Evolutionary conservation across 1,140 invertebrate genomes (phyloP), one percentile per base, ranked within the genome.

Genomic region (Venturia canescens): DNA sequence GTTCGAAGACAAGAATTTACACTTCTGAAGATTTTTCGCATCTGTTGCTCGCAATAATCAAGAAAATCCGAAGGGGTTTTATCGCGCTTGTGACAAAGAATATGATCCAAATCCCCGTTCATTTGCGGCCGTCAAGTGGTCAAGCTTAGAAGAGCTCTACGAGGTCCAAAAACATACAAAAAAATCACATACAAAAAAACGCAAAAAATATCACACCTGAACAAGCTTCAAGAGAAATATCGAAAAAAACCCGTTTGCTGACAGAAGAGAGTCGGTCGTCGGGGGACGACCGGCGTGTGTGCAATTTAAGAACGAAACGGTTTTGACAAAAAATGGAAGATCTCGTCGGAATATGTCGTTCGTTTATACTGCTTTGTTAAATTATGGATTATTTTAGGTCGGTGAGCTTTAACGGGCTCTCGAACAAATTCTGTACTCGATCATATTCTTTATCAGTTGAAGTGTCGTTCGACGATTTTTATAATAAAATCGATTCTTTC

Each of bases 371-470:
- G 80, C 86, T 86, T 88, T 82, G 53, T 81, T 23, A 63, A 23
- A 63, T 23, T 63, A 23, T 86, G 21, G 82, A 87, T 80, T 89
- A 88, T 88, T 85, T 84, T 86, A 89, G 88, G 87, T 84, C 83
- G 79, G 83, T 78, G 83, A 84, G 84, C 87, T 89, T 84, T 86
- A 79, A 87, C 84, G 80, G 3, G n/a, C 16, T 63, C 21, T 63
- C 21, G 31, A 34, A 34, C 31, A 34, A 34, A 34, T 86, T 88
- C 85, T 78, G 85, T 85, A 86, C 83, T 53, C 16, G 90, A 91
- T 91, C 90, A 91, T 91, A 91, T 92, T 91, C 90, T 92, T 92
- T 90, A 90, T 92, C 90, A 89, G 86, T 91, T 85, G 87, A 80
- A 87, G 83, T 83, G 84, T 53, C 31, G 31, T 34, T 34, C 31